Percentiles rank a stretch among this genome's conserved stretches.
These are phyloP conservation scores for Eumaeus atala DNA, from an alignment of 1,140 invertebrate genomes.

Conservation along the genomic window DNA sequence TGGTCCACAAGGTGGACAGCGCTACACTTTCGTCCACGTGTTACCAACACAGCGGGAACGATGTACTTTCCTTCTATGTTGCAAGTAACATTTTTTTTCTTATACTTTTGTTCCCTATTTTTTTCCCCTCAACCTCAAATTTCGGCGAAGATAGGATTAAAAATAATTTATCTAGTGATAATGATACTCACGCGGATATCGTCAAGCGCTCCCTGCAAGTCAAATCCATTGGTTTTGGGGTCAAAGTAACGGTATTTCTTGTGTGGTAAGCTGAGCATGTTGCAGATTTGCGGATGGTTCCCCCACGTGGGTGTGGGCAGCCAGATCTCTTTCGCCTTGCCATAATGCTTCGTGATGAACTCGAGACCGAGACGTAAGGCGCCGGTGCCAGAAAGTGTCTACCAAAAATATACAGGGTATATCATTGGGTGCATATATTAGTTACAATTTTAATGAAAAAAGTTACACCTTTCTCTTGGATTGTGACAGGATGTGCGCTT, in stretches of 20 bases:
- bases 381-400: conserved; percentile 96
- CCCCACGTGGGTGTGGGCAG: conserved; percentile 98
- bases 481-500: too few species aligned
- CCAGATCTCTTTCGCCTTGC: conserved; percentile 90
- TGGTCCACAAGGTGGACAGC: too few species aligned
- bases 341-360: conserved; percentile 92
- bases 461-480: background rate
- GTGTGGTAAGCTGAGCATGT: conserved; percentile 88
- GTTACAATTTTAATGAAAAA: background rate
- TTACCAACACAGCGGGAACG: too few species aligned
- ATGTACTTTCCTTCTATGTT: too few species aligned
- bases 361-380: conserved; percentile 93
- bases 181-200: conserved; percentile 88
- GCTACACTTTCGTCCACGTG: too few species aligned
- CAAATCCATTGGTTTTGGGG: conserved; percentile 95
- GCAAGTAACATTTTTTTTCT: too few species aligned
- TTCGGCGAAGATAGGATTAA: too few species aligned
- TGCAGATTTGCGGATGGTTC: conserved; percentile 97
- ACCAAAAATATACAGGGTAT: conserved; percentile 3
- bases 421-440: background rate
- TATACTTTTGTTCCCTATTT: too few species aligned
- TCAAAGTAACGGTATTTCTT: conserved; percentile 98
- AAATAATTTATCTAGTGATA: too few species aligned
- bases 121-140: too few species aligned
- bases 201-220: conserved; percentile 92